phyloP scores from a whole-genome alignment of 2,888 invertebrate genomes.

The Himalopsyche kuldschensis region DNA sequence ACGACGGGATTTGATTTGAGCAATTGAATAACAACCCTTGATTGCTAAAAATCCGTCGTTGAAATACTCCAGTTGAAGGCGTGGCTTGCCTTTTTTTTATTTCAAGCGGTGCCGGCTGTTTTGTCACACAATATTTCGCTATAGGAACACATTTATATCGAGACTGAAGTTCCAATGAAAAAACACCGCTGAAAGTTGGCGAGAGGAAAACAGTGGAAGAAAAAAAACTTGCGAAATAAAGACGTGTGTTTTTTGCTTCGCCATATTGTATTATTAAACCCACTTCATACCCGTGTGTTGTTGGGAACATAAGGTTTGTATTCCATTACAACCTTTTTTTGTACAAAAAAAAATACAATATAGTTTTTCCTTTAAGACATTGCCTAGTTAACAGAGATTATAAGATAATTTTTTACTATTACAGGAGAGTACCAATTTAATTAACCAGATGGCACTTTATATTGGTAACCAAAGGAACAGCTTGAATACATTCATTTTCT shows the following conservation, averaged over 20 bases:
- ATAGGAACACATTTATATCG: not conserved
- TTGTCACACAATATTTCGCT: not conserved
- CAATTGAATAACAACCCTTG: too few species aligned
- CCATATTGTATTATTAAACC: not conserved
- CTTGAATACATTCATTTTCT: too few species aligned
- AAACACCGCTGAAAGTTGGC: not conserved
- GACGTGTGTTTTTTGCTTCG: not conserved
- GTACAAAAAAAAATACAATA: not conserved
- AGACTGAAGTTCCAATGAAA: not conserved
- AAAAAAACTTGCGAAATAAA: not conserved
- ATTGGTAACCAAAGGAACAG: too few species aligned
- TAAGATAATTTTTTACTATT: not conserved
- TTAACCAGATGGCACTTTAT: not conserved
- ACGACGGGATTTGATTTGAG: too few species aligned
- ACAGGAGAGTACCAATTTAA: not conserved
- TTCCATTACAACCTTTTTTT: not conserved
- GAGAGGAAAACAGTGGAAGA: not conserved
- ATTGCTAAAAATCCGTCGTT: too few species aligned
- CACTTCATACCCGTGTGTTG: not conserved
- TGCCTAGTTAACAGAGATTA: not conserved
- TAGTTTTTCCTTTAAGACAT: not conserved
- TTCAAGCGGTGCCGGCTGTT: not conserved
- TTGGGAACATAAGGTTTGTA: not conserved
- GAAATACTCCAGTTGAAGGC: too few species aligned
- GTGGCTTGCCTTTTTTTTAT: not conserved